These are phyloP conservation scores for Enteromius unitaeniatus DNA, from an alignment of 2,797 vertebrate species.

Conservation along the genomic window DNA sequence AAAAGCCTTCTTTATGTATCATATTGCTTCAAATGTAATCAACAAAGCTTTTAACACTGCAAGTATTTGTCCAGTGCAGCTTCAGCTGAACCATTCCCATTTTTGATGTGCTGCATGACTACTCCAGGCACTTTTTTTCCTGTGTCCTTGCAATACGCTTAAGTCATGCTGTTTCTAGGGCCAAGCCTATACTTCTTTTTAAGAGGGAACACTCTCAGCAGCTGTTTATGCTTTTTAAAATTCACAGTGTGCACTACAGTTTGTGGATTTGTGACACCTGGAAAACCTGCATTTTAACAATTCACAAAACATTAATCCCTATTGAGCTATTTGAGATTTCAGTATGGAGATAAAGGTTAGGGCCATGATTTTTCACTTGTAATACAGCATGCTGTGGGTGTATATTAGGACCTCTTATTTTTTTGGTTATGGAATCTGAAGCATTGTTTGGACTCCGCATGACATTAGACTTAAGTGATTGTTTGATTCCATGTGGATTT, in stretches of 20 bases:
- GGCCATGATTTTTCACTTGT: neutral
- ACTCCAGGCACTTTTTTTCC: neutral
- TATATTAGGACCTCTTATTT: neutral
- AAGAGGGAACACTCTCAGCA: neutral
- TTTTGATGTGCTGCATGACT: neutral
- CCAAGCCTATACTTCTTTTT: neutral
- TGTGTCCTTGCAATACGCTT: neutral
- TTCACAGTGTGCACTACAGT: neutral
- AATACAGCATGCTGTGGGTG: neutral
- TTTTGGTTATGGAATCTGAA: neutral
- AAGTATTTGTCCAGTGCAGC: neutral
- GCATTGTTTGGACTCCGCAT: neutral
- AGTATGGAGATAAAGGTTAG: neutral
- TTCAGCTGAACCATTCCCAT: neutral
- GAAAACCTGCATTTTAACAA: too few species aligned
- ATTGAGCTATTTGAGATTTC: neutral
- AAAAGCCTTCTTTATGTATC: neutral
- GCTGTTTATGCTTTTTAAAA: neutral
- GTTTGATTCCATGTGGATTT: neutral
- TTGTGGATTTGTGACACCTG: neutral
- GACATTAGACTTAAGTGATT: neutral
- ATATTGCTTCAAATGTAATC: neutral
- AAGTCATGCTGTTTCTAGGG: neutral
- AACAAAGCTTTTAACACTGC: neutral
- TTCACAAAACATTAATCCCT: neutral